These are phyloP conservation scores for Polydrusus cervinus DNA, from an alignment of 2,888 invertebrate genomes.

Conservation along the genomic window DNA sequence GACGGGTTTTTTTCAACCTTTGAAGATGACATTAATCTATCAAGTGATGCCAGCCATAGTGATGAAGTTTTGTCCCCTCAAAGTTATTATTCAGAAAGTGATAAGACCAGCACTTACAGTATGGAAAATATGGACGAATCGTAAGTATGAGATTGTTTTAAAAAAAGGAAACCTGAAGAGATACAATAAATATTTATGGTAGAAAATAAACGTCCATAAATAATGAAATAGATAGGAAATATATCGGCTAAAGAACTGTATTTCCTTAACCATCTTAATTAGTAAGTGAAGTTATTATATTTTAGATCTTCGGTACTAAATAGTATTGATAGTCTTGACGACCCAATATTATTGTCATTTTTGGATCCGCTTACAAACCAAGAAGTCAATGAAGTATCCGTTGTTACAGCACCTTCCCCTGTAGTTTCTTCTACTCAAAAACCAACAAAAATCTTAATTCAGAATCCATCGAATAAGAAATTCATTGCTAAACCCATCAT, in stretches of 20 bases:
- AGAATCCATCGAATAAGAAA: conserved; percentile 67
- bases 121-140: conserved; percentile 62
- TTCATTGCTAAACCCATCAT: conserved; percentile 66
- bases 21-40: conserved; percentile 65
- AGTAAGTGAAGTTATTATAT: conserved; percentile 20
- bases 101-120: conserved; percentile 76
- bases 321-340: conserved; percentile 60
- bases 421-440: conserved; percentile 54
- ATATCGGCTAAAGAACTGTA: too few species aligned
- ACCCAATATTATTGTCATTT: conserved; percentile 62
- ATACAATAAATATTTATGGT: too few species aligned
- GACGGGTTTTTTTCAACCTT: conserved; percentile 67
- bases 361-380: conserved; percentile 57
- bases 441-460: conserved; percentile 66
- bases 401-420: conserved; percentile 38
- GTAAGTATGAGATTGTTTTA: conserved; percentile 53
- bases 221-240: too few species aligned
- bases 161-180: background rate
- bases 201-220: too few species aligned
- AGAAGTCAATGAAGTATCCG: conserved; percentile 55
- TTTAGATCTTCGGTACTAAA: conserved; percentile 59
- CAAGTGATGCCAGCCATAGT: conserved; percentile 65
- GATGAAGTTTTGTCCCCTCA: conserved; percentile 67
- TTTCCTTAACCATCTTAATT: too few species aligned
- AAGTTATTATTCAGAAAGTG: conserved; percentile 79